phyloP scores from a whole-genome alignment of 2,797 vertebrate genomes.

The Esox lucius region DNA sequence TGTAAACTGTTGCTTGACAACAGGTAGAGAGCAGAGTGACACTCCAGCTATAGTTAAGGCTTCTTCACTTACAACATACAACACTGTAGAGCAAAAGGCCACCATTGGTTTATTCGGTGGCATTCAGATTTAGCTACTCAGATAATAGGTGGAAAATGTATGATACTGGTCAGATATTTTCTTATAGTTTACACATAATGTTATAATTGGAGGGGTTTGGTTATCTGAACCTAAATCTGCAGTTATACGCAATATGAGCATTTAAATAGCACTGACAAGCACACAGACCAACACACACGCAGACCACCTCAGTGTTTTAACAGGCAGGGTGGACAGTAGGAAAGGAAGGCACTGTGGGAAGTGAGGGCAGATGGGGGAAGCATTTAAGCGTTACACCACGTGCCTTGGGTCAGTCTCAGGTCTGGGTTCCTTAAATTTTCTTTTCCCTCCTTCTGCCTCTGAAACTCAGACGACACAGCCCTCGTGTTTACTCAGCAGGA shows the following conservation, averaged over 20 bases:
- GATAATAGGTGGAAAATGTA: background rate
- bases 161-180: conserved; percentile 2
- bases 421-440: background rate
- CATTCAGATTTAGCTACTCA: background rate
- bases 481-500: background rate
- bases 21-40: conserved; percentile 27
- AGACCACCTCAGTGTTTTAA: background rate
- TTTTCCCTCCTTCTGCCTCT: background rate
- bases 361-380: conserved; percentile 1
- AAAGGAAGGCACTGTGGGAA: conserved; percentile 7
- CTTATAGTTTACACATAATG: background rate
- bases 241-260: background rate
- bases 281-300: background rate
- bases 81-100: conserved; percentile 28
- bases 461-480: too few species aligned
- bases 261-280: background rate
- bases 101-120: conserved; percentile 6
- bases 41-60: conserved; percentile 14
- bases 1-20: background rate
- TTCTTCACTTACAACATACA: too few species aligned
- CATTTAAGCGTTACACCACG: conserved; percentile 11
- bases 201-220: background rate
- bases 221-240: background rate
- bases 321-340: background rate
- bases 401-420: conserved; percentile 4